Percentiles rank a stretch among this genome's conserved stretches.
Conservation (phyloP, 1,140 invertebrate genomes). For the Drosophila sechellia region DNA sequence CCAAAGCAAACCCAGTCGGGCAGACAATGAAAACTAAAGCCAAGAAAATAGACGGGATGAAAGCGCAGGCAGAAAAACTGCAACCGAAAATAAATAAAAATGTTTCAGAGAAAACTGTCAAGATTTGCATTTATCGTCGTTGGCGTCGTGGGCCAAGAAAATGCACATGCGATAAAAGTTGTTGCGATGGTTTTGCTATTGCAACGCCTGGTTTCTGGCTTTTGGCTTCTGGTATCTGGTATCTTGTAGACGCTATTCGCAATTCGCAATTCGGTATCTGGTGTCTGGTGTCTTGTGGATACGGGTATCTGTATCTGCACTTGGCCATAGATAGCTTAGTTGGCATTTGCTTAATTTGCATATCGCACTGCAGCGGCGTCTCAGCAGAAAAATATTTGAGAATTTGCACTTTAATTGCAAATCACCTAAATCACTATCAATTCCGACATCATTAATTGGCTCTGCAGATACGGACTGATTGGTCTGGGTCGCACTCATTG, state of each 20-base stretch:
- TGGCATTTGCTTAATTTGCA: constrained; percentile 78
- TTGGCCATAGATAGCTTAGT: constrained; percentile 47
- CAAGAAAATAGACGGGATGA: constrained; percentile 39
- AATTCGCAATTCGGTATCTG: background rate
- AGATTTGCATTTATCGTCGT: constrained; percentile 78
- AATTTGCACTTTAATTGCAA: constrained; percentile 68
- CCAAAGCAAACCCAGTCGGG: constrained; percentile 35
- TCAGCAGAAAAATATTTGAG: constrained; percentile 50
- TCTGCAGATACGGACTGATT: constrained; percentile 48
- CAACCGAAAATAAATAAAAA: constrained; percentile 77
- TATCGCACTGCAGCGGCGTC: constrained; percentile 52
- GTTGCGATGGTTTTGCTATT: constrained; percentile 24
- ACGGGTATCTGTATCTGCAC: constrained; percentile 40
- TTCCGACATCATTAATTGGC: constrained; percentile 68
- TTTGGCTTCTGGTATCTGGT: constrained; percentile 41
- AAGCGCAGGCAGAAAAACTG: constrained; percentile 42
- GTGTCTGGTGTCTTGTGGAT: constrained; percentile 54
- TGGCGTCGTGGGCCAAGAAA: constrained; percentile 67
- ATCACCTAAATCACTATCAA: constrained; percentile 61
- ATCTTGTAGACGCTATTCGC: constrained; percentile 37
- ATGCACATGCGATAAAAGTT: constrained; percentile 75
- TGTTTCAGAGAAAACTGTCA: constrained; percentile 79
- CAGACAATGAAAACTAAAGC: constrained; percentile 75
- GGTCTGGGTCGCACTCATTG: constrained; percentile 13
- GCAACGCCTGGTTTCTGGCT: constrained; percentile 39